phyloP scores from a whole-genome alignment of 2,113 vertebrate species.

The Peucedramus taeniatus region DNA sequence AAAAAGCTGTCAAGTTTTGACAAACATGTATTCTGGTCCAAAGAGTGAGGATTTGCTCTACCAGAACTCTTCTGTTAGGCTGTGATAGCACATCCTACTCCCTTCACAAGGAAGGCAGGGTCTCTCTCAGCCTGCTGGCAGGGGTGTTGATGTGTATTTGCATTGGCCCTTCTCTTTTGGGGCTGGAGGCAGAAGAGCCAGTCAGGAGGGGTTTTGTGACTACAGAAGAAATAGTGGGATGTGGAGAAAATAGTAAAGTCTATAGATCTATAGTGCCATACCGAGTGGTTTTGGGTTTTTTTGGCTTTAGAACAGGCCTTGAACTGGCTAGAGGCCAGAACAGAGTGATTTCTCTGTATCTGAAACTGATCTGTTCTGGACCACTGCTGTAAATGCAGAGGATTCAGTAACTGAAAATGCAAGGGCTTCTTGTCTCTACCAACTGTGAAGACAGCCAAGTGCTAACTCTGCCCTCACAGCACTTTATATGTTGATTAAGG shows the following conservation, averaged over 20 bases:
- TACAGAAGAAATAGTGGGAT: background rate
- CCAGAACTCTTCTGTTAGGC: background rate
- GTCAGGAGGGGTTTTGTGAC: background rate
- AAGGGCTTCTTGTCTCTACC: background rate
- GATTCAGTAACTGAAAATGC: background rate
- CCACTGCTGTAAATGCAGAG: background rate
- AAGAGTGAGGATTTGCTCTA: background rate
- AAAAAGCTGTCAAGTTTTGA: background rate
- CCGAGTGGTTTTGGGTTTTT: background rate
- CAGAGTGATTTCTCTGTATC: background rate
- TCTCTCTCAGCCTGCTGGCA: background rate
- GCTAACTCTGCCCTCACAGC: background rate
- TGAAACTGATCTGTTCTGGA: background rate
- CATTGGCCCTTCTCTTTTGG: background rate
- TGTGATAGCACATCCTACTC: background rate
- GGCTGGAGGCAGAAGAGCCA: background rate
- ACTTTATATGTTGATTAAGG: background rate
- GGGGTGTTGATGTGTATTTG: background rate
- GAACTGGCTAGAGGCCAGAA: background rate
- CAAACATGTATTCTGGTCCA: background rate
- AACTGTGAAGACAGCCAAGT: background rate
- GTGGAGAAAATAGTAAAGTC: background rate
- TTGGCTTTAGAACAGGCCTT: background rate
- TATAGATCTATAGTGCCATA: background rate
- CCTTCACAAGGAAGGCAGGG: background rate